A percentile compares a stretch with the other conserved stretches of the same genome.
Conservation (phyloP, 2,888 invertebrate species). For the Apoda limacodes region DNA sequence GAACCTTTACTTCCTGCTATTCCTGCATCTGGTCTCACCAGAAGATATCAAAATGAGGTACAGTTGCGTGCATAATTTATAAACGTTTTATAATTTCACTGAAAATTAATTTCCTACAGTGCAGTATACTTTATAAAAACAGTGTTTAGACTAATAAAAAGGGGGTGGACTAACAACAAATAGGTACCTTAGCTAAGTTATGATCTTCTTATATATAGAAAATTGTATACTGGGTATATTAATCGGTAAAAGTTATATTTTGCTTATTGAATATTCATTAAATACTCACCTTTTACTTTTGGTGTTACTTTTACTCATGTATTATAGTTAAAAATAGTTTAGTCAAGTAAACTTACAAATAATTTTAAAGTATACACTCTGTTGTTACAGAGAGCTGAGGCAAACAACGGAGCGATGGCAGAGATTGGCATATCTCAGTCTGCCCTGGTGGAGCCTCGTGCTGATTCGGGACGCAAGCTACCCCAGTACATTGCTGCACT, state of each 20-base stretch:
- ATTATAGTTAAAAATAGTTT: background rate
- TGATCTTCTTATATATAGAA: no score
- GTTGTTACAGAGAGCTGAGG: slow-evolving; percentile 42
- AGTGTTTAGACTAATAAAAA: no score
- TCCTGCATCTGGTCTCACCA: slow-evolving; percentile 27
- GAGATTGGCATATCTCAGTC: slow-evolving; percentile 71
- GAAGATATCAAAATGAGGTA: slow-evolving; percentile 37
- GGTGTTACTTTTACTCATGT: background rate
- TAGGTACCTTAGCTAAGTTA: no score
- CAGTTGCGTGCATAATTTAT: no score
- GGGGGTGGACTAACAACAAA: no score
- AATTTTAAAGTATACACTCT: slow-evolving; percentile 9
- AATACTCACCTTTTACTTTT: no score
- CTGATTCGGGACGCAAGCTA: slow-evolving; percentile 52
- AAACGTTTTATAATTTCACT: no score
- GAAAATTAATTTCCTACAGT: no score
- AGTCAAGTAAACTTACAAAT: background rate
- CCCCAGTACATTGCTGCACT: slow-evolving; percentile 78
- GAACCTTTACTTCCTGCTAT: slow-evolving; percentile 44
- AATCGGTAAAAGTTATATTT: no score
- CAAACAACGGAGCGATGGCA: slow-evolving; percentile 59
- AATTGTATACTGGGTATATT: no score
- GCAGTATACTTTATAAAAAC: no score
- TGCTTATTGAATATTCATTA: no score
- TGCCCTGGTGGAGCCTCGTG: slow-evolving; percentile 56